These are phyloP conservation scores for Caretta caretta DNA, from an alignment of 2,113 vertebrate species.

Conservation along the genomic window DNA sequence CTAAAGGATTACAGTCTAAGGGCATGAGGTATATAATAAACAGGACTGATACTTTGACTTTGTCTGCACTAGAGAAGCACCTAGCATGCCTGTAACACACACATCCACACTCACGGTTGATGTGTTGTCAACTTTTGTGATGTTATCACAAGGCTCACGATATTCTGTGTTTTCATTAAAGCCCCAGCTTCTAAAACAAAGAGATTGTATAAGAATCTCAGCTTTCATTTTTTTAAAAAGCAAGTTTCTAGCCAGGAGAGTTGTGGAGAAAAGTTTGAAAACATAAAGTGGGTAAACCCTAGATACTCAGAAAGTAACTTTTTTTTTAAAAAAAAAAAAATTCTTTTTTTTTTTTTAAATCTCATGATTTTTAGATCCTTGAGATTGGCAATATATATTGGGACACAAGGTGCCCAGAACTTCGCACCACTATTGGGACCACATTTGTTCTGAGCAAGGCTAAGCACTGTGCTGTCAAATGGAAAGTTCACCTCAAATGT, in stretches of 20 bases:
- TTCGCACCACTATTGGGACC: background rate
- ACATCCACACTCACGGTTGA: background rate
- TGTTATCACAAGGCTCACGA: constrained; percentile 12
- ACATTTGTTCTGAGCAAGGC: background rate
- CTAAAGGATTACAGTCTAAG: constrained; percentile 41
- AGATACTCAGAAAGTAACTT: background rate
- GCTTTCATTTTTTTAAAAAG: background rate
- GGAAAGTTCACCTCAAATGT: background rate
- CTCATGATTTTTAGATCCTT: background rate
- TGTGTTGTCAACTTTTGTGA: constrained; percentile 36
- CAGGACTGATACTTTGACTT: constrained; percentile 4
- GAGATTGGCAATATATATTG: background rate
- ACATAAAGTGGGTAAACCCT: background rate
- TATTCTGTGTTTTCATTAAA: background rate
- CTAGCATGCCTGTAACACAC: constrained; percentile 30
- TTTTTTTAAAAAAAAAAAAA: background rate
- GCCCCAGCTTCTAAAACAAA: background rate
- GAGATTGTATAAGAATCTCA: background rate
- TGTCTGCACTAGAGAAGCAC: background rate
- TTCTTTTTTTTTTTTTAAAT: background rate
- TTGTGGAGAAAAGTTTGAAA: background rate
- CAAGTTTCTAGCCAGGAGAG: background rate
- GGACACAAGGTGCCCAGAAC: background rate
- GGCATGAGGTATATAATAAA: constrained; percentile 38
- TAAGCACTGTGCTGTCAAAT: background rate